These are phyloP conservation scores for Chaetodon auriga DNA, from an alignment of 2,113 vertebrate genomes.

Conservation along the genomic window DNA sequence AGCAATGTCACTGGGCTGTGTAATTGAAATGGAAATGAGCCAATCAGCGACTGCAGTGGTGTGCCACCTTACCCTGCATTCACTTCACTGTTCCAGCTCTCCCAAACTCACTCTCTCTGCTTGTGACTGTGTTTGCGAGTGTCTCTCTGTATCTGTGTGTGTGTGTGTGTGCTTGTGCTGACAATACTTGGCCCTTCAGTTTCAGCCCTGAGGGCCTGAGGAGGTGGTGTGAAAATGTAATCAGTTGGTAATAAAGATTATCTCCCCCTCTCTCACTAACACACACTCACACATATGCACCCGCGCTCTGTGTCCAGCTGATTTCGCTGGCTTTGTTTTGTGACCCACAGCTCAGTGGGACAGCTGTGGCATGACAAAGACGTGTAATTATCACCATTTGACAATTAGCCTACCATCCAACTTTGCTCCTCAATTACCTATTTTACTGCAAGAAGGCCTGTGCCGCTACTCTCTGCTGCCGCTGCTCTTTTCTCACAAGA, in stretches of 20 bases:
- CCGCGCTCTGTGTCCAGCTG: constrained; percentile 54
- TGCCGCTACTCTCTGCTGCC: constrained; percentile 48
- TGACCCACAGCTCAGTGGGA: constrained; percentile 89
- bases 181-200: constrained; percentile 75
- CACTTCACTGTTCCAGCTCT: constrained; percentile 72
- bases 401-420: constrained; percentile 93
- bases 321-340: constrained; percentile 76
- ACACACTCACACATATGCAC: constrained; percentile 6
- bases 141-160: not conserved
- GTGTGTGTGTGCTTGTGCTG: constrained; percentile 58
- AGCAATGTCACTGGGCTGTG: constrained; percentile 89
- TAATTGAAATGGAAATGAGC: constrained; percentile 94
- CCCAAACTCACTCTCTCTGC: constrained; percentile 52
- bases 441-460: constrained; percentile 88
- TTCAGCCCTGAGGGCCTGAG: constrained; percentile 73
- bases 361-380: constrained; percentile 91
- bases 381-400: constrained; percentile 95
- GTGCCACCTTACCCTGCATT: constrained; percentile 83
- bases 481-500: constrained; percentile 60
- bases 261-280: constrained; percentile 25
- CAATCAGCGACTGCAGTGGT: constrained; percentile 85
- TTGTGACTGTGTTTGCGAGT: constrained; percentile 53
- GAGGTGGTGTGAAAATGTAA: constrained; percentile 86
- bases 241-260: constrained; percentile 88
- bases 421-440: constrained; percentile 92